Conservation (phyloP, 2,888 invertebrate genomes). For the Acanthosepion esculentum region DNA sequence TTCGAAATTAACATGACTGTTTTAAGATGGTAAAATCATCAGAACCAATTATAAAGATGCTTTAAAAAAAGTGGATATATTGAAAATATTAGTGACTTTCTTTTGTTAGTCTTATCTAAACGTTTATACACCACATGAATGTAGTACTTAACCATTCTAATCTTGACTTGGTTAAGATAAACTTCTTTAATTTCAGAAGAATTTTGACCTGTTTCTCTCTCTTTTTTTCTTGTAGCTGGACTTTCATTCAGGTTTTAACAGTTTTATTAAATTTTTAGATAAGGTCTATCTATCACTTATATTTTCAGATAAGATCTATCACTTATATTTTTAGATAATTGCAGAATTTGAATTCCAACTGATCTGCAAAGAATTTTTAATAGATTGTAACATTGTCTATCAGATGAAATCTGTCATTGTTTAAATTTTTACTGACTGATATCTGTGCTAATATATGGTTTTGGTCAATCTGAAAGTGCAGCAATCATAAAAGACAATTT, state of each 20-base stretch:
- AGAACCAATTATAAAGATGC: background rate
- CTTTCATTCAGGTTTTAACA: background rate
- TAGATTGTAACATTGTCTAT: background rate
- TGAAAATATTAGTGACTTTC: background rate
- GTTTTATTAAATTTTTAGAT: background rate
- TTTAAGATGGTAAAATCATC: background rate
- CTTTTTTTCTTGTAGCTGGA: background rate
- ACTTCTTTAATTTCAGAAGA: background rate
- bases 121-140: background rate
- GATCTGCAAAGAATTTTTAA: background rate
- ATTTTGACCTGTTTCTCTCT: background rate
- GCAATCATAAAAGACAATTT: too few species aligned
- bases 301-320: too few species aligned
- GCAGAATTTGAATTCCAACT: too few species aligned
- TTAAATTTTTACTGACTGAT: too few species aligned
- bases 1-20: background rate
- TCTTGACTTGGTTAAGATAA: background rate
- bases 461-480: too few species aligned
- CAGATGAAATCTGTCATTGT: too few species aligned
- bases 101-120: background rate
- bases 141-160: background rate
- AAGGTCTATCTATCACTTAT: background rate
- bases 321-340: too few species aligned
- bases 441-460: too few species aligned
- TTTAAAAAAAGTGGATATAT: background rate